Base-by-base conservation (phyloP, 2,113 vertebrate species). In the Trematocara marginatum region DNA sequence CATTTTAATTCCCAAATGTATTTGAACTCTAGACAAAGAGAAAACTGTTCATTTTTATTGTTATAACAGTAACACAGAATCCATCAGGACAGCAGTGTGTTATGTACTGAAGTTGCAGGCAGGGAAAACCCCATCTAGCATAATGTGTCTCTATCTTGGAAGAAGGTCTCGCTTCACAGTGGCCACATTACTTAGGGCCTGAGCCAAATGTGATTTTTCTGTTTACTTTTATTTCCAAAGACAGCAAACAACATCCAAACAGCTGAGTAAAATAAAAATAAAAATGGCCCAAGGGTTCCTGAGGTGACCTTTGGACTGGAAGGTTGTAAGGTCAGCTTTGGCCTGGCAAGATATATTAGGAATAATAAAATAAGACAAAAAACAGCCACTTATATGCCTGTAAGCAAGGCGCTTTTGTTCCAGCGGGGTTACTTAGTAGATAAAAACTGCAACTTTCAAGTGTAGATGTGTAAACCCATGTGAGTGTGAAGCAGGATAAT, bases 131-230 rank as follows among this genome's bases (percentile, higher is more conserved):
- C 56, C 20, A 56, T 85, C 85, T 81, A 71, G 81, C 88, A 54
- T 83, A 88, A 85, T 92, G 49, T 88, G 89, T 90, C 86, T 88
- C 84, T 85, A 85, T 92, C 87, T 90, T 87, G 87, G 92, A 80
- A 83, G 78, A 82, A 80, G 78, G 78, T 61, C 45, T 56, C 7
- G 9, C 38, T 45, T 74, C 23, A 29, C 23, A 11, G 76, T 57
- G 56, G 81, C 85, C 86, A 54, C 81, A 88, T 83, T 61, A 53
- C 40, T 82, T 85, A 83, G 90, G 91, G 69, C 82, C 83, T 26
- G 35, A 81, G 85, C 64, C 83, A 81, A 82, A 89, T 66, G 71
- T 61, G 84, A 82, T 78, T 90, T 87, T 56, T 83, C 69, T 85
- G 9, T 83, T 66, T 85, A 59, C 66, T 56, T 82, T 86, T 78